Percentiles rank a stretch among this genome's conserved stretches.
These are phyloP conservation scores for Phaonia tiefii DNA, from an alignment of 2,888 invertebrate genomes.

Conservation along the genomic window DNA sequence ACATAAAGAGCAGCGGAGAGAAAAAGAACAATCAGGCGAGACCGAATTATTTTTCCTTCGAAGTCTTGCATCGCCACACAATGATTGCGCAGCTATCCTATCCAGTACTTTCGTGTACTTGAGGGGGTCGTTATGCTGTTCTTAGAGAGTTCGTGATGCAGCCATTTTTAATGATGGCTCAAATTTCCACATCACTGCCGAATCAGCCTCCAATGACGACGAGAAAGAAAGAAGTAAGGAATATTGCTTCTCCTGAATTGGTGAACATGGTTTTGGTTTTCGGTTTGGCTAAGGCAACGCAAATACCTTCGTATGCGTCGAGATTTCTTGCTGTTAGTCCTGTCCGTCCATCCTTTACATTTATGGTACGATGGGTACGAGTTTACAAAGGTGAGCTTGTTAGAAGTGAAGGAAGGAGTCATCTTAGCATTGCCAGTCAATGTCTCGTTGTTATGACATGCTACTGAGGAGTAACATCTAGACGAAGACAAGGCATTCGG, in stretches of 20 bases:
- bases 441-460: constrained; percentile 29
- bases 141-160: constrained; percentile 49
- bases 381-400: background rate
- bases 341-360: constrained; percentile 16
- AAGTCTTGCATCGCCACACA: too few species aligned
- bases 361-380: background rate
- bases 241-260: constrained; percentile 4
- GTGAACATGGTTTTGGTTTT: background rate
- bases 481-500: constrained; percentile 22
- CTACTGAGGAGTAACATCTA: background rate
- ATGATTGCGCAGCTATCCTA: too few species aligned
- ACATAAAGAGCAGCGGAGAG: background rate
- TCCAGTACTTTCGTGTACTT: constrained; percentile 14
- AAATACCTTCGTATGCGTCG: background rate
- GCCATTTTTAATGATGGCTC: constrained; percentile 47
- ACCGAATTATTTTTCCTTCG: too few species aligned
- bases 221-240: constrained; percentile 10
- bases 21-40: background rate
- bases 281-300: too few species aligned
- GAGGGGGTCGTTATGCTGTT: constrained; percentile 42
- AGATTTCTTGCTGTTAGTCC: background rate
- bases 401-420: background rate
- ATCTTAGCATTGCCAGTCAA: background rate
- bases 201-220: too few species aligned
- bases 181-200: constrained; percentile 34